Evolutionary conservation across 1,140 invertebrate species (phyloP).

Genomic region (Palaemon carinicauda): DNA sequence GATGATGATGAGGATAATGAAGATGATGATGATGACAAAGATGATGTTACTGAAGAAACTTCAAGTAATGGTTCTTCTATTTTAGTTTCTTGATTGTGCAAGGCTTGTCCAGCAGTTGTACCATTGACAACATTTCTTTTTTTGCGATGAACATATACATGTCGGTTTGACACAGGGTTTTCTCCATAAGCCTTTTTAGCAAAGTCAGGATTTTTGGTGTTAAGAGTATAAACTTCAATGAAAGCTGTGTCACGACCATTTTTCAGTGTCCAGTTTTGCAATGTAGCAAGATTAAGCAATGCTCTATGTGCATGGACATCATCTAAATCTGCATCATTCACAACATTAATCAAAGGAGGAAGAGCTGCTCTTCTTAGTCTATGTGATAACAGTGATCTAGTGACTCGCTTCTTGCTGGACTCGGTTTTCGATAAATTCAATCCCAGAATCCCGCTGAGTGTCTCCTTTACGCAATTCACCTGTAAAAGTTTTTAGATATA

Average conservation of each 20-base stretch:
- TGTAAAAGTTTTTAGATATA: background rate
- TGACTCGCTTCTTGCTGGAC: background rate
- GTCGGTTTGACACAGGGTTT: background rate
- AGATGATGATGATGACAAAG: background rate
- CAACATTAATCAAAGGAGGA: slow-evolving; percentile 37
- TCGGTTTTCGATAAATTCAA: background rate
- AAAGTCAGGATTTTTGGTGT: background rate
- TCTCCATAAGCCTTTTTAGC: slow-evolving; percentile 20
- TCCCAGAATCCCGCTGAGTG: slow-evolving; percentile 34
- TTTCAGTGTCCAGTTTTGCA: slow-evolving; percentile 50
- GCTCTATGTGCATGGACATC: slow-evolving; percentile 46
- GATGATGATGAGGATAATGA: no score
- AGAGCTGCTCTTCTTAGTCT: slow-evolving; percentile 46
- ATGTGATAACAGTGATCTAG: slow-evolving; percentile 11
- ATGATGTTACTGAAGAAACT: background rate
- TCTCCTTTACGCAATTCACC: slow-evolving; percentile 46
- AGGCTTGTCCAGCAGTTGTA: slow-evolving; percentile 19
- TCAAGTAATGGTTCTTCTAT: background rate
- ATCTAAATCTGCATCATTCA: slow-evolving; percentile 16
- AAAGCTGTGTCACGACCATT: slow-evolving; percentile 51
- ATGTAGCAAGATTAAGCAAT: slow-evolving; percentile 40
- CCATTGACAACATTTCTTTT: slow-evolving; percentile 36
- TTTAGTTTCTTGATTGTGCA: slow-evolving; percentile 23
- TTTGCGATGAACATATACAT: slow-evolving; percentile 24
- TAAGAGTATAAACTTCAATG: slow-evolving; percentile 49